Evolutionary conservation across 53 echinoderm and acorn worm species (phyloP), one percentile per base, ranked within the genome.

Genomic region (Zoroaster sp.): DNA sequence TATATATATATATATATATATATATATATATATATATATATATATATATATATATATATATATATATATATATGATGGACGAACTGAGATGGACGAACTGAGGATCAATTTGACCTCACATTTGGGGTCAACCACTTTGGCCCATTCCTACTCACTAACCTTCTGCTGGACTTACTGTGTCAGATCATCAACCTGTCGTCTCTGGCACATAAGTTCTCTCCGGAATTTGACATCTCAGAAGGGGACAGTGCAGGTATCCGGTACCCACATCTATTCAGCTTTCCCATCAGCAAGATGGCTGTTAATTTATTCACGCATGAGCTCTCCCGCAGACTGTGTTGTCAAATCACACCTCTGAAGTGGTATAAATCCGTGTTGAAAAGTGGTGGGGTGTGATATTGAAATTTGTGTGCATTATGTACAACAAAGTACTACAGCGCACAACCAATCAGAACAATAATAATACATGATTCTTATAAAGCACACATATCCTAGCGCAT

Each of bases 41-140:
- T n/a, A n/a, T n/a, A n/a, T n/a, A n/a, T n/a, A n/a, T n/a, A n/a
- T n/a, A n/a, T n/a, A n/a, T n/a, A n/a, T n/a, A n/a, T n/a, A n/a
- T n/a, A n/a, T n/a, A n/a, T n/a, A n/a, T n/a, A n/a, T n/a, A n/a
- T n/a, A n/a, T n/a, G n/a, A n/a, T n/a, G n/a, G n/a, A n/a, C n/a
- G n/a, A n/a, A n/a, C n/a, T n/a, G n/a, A 43, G 30, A 81, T 13
- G 81, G 81, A 1, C 33, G 25, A 39, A 81, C 81, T n/a, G 81
- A 81, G 30, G 81, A 81, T 66, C 40, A 28, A 4, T 81, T 81
- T 81, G 81, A 81, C 66, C 81, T 81, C 32, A 81, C 25, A 40
- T 81, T 81, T 66, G 81, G 81, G 21, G 81, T 81, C 81, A 81
- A 81, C 66, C 81, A 81, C 42, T 81, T 81, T 14, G 81, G 81